Evolutionary conservation across 2,113 vertebrate genomes (phyloP).

Genomic region (Piaya cayana): DNA sequence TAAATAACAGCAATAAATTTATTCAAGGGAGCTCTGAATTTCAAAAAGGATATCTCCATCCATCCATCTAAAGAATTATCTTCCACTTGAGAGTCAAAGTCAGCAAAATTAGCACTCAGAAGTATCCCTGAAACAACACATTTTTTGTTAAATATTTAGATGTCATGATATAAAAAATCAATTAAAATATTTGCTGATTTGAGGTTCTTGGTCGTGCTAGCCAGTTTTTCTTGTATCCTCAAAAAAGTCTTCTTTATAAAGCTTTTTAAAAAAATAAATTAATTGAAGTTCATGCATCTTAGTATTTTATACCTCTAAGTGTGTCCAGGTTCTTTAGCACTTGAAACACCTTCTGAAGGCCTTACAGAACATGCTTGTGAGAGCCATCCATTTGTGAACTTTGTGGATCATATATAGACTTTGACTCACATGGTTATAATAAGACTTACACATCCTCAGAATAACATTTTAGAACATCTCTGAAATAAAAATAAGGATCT

Average conservation of each 20-base stretch:
- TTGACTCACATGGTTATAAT: neutral
- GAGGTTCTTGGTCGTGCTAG: neutral
- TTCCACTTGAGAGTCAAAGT: neutral
- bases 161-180: neutral
- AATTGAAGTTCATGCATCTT: neutral
- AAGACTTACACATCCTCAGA: neutral
- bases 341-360: neutral
- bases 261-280: neutral
- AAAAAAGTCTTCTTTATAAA: neutral
- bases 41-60: neutral
- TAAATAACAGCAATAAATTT: neutral
- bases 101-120: neutral
- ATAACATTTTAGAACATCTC: neutral
- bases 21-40: neutral
- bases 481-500: neutral
- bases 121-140: neutral
- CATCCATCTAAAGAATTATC: neutral
- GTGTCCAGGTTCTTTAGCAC: neutral
- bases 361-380: neutral
- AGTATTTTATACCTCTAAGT: neutral
- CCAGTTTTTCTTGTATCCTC: neutral
- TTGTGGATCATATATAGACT: neutral
- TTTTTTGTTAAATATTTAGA: neutral
- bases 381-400: neutral
- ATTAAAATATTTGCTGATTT: neutral